Evolutionary conservation across 2,113 vertebrate genomes (phyloP).

Genomic region (Equus przewalskii): DNA sequence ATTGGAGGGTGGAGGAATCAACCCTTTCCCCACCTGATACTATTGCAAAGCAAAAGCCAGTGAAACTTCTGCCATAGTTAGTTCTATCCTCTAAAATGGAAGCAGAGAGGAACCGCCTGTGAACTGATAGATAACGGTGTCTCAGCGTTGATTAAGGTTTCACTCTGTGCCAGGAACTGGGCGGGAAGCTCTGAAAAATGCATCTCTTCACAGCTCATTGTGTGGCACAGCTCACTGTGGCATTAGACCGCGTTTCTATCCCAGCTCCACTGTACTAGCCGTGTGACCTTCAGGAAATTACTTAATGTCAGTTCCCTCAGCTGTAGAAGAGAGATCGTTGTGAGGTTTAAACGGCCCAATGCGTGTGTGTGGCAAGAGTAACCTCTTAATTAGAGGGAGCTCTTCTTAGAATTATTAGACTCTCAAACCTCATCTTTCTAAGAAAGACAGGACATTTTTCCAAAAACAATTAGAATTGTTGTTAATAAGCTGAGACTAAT

Average conservation of each 20-base stretch:
- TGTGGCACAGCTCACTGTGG: neutral
- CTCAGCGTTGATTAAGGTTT: neutral
- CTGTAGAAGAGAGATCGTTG: neutral
- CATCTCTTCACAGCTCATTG: neutral
- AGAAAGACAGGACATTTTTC: neutral
- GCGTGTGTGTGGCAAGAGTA: neutral
- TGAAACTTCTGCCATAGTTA: rapidly evolving
- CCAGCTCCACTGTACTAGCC: rapidly evolving
- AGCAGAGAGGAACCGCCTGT: rapidly evolving
- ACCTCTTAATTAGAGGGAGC: neutral
- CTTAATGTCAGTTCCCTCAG: neutral
- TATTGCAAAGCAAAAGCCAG: neutral
- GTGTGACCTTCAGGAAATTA: neutral
- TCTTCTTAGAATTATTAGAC: neutral
- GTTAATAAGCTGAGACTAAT: neutral
- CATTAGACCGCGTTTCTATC: neutral
- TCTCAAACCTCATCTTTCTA: neutral
- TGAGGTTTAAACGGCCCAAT: neutral
- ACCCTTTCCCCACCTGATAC: rapidly evolving
- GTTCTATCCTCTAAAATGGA: neutral
- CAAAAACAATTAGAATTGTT: neutral
- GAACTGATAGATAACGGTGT: rapidly evolving
- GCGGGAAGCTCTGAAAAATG: neutral
- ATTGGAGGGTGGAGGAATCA: neutral
- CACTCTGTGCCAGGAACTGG: neutral